Percentiles rank a stretch among this genome's conserved stretches.
Conservation (phyloP, 2,113 vertebrate genomes). For the Catharus minimus region DNA sequence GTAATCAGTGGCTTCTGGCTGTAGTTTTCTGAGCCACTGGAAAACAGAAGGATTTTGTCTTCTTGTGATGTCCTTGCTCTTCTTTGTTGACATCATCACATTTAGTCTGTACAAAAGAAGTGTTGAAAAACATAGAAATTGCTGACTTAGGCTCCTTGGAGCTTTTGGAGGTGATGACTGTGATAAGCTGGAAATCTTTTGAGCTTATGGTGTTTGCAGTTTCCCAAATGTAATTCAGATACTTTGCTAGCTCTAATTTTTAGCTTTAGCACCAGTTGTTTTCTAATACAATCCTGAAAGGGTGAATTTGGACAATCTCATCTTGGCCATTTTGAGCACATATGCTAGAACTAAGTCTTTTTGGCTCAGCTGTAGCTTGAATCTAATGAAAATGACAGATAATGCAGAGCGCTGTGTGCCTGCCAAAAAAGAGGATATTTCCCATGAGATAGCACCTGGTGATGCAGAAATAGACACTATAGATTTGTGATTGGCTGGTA, state of each 20-base stretch:
- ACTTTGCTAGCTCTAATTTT: slow-evolving; percentile 56
- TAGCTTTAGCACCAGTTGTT: slow-evolving; percentile 60
- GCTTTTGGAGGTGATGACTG: slow-evolving; percentile 54
- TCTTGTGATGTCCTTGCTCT: slow-evolving; percentile 57
- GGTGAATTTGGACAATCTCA: slow-evolving; percentile 75
- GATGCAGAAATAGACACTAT: slow-evolving; percentile 80
- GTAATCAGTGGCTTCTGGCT: slow-evolving; percentile 36
- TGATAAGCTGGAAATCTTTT: slow-evolving; percentile 56
- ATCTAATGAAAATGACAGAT: slow-evolving; percentile 85
- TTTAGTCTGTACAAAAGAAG: slow-evolving; percentile 15
- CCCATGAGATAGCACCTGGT: slow-evolving; percentile 83
- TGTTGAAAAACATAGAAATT: slow-evolving; percentile 16
- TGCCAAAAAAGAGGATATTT: slow-evolving; percentile 85
- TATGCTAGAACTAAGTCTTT: slow-evolving; percentile 79
- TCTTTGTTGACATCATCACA: slow-evolving; percentile 56
- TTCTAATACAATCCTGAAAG: slow-evolving; percentile 64
- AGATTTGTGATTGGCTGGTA: slow-evolving; percentile 82
- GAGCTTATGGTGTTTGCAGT: slow-evolving; percentile 46
- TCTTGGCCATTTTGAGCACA: slow-evolving; percentile 78
- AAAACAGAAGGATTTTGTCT: slow-evolving; percentile 49
- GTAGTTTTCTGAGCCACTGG: slow-evolving; percentile 16
- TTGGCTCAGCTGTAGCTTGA: slow-evolving; percentile 81
- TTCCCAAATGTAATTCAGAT: slow-evolving; percentile 61
- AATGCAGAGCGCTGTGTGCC: slow-evolving; percentile 74
- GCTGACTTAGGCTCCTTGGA: slow-evolving; percentile 57